Evolutionary conservation across 1,140 invertebrate species (phyloP).

Genomic region (Drosophila parabipectinata): DNA sequence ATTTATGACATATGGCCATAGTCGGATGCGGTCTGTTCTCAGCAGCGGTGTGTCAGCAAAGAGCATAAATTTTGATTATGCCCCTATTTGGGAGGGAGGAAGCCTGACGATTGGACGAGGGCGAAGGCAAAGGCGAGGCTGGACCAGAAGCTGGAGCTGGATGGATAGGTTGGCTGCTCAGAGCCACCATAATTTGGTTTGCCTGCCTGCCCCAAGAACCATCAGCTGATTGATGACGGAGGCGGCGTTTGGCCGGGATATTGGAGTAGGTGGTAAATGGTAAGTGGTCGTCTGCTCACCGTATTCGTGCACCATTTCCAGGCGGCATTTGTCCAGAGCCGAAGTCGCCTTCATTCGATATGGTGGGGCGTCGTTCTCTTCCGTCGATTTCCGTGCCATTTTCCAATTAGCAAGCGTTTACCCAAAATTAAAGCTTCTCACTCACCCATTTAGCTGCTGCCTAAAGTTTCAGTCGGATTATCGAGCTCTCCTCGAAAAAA

Average conservation of each 20-base stretch:
- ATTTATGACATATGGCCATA: constrained; percentile 72
- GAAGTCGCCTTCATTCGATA: constrained; percentile 50
- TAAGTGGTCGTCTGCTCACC: constrained; percentile 58
- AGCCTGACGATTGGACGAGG: not conserved
- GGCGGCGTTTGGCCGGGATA: constrained; percentile 4
- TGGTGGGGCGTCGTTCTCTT: constrained; percentile 53
- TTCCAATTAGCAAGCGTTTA: constrained; percentile 71
- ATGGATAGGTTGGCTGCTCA: constrained; percentile 21
- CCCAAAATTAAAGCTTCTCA: constrained; percentile 45
- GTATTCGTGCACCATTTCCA: constrained; percentile 51
- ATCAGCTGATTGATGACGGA: constrained; percentile 72
- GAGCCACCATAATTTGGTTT: constrained; percentile 39
- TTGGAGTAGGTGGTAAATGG: constrained; percentile 5
- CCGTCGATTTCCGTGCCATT: constrained; percentile 66
- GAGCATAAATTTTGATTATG: constrained; percentile 77
- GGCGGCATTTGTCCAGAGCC: constrained; percentile 46
- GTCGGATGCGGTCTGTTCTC: constrained; percentile 48
- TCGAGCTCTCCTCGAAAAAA: constrained; percentile 44
- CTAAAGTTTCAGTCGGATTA: constrained; percentile 8
- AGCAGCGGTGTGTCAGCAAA: constrained; percentile 40
- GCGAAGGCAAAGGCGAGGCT: not conserved
- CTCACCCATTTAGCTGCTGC: constrained; percentile 20
- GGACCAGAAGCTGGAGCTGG: constrained; percentile 13
- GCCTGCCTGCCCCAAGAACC: constrained; percentile 54
- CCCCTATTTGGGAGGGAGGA: constrained; percentile 32